Percentiles rank a stretch among this genome's conserved stretches.
These are phyloP conservation scores for Andrena hattorfiana DNA, from an alignment of 2,888 invertebrate species.

Conservation along the genomic window DNA sequence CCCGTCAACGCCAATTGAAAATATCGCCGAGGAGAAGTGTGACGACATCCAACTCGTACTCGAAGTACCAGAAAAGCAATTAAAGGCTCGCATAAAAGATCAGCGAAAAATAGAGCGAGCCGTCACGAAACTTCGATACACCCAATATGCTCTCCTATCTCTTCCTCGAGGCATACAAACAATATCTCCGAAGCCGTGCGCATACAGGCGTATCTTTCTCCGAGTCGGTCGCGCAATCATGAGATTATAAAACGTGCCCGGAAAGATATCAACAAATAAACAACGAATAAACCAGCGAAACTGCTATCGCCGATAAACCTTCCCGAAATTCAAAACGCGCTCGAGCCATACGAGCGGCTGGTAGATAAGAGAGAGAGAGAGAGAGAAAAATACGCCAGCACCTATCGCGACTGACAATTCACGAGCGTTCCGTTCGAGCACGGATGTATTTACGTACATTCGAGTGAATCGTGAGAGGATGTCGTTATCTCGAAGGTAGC, in stretches of 20 bases:
- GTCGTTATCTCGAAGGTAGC: constrained; percentile 25
- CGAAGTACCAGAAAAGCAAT: too few species aligned
- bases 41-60: too few species aligned
- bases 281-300: constrained; percentile 2
- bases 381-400: not conserved
- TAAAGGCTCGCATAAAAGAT: too few species aligned
- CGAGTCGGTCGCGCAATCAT: too few species aligned
- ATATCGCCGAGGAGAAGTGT: too few species aligned
- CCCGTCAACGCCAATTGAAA: too few species aligned
- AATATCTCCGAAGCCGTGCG: too few species aligned
- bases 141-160: too few species aligned
- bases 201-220: too few species aligned
- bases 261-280: not conserved
- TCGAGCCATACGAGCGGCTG: constrained; percentile 22
- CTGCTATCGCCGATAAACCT: not conserved
- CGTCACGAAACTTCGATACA: too few species aligned
- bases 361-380: not conserved
- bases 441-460: constrained; percentile 52
- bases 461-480: constrained; percentile 29
- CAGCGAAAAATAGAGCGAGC: too few species aligned
- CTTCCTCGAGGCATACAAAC: too few species aligned
- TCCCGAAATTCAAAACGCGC: not conserved
- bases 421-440: constrained; percentile 25
- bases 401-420: not conserved
- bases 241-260: not conserved